Conservation (phyloP, 2,888 invertebrate genomes). For the Diaprepes abbreviatus region DNA sequence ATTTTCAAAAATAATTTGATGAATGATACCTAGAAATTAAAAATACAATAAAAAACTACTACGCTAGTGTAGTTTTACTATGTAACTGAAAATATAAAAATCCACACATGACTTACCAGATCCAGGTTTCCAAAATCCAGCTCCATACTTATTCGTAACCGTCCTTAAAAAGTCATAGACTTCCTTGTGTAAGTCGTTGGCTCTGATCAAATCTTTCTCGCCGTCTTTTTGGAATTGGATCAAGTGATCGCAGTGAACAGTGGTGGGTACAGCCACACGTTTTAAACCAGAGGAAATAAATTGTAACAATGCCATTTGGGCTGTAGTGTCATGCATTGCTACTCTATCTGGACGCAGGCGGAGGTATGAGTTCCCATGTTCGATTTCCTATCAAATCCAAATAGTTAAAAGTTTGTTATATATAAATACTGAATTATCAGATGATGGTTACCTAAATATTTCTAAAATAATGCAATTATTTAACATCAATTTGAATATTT, state of each 20-base stretch:
- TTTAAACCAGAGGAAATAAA: slow-evolving; percentile 98
- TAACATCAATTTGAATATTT: no score
- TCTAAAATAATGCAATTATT: no score
- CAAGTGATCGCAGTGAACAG: slow-evolving; percentile 99
- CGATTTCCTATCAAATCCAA: no score
- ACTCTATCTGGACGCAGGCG: slow-evolving; percentile 97
- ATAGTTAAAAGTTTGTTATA: no score
- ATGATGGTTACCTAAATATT: no score
- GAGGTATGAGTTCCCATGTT: slow-evolving; percentile 92
- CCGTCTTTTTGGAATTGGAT: slow-evolving; percentile 98
- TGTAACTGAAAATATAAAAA: no score
- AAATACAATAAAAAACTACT: no score
- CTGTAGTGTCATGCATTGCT: slow-evolving; percentile 99
- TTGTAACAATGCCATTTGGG: slow-evolving; percentile 99
- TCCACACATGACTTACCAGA: slow-evolving; percentile 74
- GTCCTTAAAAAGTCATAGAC: slow-evolving; percentile 95
- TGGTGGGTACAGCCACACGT: slow-evolving; percentile 96
- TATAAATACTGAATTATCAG: no score
- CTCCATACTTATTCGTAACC: slow-evolving; percentile 97
- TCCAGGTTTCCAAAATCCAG: slow-evolving; percentile 99
- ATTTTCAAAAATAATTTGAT: slow-evolving; percentile 99
- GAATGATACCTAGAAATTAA: slow-evolving; percentile 93
- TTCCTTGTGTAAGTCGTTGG: slow-evolving; percentile 92
- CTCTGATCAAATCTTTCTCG: slow-evolving; percentile 89
- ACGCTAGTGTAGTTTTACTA: no score